Evolutionary conservation across 2,888 invertebrate genomes (phyloP).

Genomic region (Yponomeuta sedellus): DNA sequence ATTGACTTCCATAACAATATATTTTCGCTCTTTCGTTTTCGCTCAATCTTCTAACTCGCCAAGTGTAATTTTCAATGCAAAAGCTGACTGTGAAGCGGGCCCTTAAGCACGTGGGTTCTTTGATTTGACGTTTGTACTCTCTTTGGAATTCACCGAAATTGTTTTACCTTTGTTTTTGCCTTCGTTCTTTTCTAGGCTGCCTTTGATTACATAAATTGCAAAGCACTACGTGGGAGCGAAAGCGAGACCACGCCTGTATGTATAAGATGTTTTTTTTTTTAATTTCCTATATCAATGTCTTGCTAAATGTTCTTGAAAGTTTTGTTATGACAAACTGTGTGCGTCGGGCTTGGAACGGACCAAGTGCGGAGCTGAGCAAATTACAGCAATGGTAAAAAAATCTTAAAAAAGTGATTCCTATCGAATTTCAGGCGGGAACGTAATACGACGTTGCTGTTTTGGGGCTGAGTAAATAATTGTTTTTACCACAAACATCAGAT

Average conservation of each 20-base stretch:
- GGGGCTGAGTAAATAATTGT: too few species aligned
- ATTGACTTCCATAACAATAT: too few species aligned
- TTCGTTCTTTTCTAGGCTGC: slow-evolving; percentile 80
- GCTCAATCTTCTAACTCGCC: too few species aligned
- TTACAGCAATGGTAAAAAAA: too few species aligned
- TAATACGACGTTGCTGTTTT: too few species aligned
- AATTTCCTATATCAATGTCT: slow-evolving; percentile 25
- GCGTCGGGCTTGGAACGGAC: slow-evolving; percentile 10
- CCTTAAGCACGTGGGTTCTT: slow-evolving; percentile 20
- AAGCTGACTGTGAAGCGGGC: too few species aligned
- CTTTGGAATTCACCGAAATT: slow-evolving; percentile 30
- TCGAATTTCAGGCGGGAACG: too few species aligned
- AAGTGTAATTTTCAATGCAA: too few species aligned
- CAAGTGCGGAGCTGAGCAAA: background rate
- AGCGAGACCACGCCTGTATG: slow-evolving; percentile 84
- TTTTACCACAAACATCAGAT: too few species aligned
- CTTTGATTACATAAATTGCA: slow-evolving; percentile 74
- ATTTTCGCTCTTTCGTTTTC: too few species aligned
- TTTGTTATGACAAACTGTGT: slow-evolving; percentile 19
- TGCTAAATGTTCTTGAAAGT: background rate
- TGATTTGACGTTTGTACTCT: slow-evolving; percentile 26
- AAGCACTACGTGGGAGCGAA: slow-evolving; percentile 61
- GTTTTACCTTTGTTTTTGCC: slow-evolving; percentile 64
- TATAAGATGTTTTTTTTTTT: slow-evolving; percentile 64
- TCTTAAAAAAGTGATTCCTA: too few species aligned